Evolutionary conservation across 2,888 invertebrate species (phyloP).

Genomic region (Apotomis turbidana): DNA sequence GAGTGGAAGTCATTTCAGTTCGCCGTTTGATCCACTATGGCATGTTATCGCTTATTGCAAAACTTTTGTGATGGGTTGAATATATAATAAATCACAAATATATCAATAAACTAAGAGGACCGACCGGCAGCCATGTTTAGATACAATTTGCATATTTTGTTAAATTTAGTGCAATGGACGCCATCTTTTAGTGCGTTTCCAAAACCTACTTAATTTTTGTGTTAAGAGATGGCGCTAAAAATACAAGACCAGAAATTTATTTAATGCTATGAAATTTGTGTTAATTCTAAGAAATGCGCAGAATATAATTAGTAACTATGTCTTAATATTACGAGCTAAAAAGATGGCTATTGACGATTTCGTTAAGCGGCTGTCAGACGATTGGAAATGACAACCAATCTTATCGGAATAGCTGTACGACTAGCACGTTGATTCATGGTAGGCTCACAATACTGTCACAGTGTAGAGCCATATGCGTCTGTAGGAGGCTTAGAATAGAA

Average conservation of each 20-base stretch:
- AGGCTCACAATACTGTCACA: too few relatives aligned
- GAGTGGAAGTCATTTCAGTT: slow-evolving; percentile 78
- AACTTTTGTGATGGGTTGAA: slow-evolving; percentile 50
- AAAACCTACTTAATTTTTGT: background rate
- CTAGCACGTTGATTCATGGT: too few relatives aligned
- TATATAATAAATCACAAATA: slow-evolving; percentile 64
- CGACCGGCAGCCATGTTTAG: slow-evolving; percentile 82
- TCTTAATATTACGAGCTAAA: too few relatives aligned
- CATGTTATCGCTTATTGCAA: slow-evolving; percentile 68
- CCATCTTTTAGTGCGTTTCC: slow-evolving; percentile 24
- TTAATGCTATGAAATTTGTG: background rate
- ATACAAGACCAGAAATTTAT: background rate
- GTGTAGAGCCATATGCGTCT: too few relatives aligned
- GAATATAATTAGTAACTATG: too few relatives aligned
- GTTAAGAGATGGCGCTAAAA: slow-evolving; percentile 13
- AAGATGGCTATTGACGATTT: too few relatives aligned
- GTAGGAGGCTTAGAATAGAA: too few relatives aligned
- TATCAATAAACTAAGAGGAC: slow-evolving; percentile 64
- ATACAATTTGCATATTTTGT: slow-evolving; percentile 54
- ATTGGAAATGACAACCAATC: too few relatives aligned
- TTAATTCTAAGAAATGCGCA: too few relatives aligned
- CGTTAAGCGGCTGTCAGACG: too few relatives aligned
- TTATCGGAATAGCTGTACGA: too few relatives aligned
- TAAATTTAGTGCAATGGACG: slow-evolving; percentile 25
- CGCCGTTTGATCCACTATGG: slow-evolving; percentile 61